Base-by-base conservation (phyloP, 2,113 vertebrate species). In the Aphelocoma coerulescens region DNA sequence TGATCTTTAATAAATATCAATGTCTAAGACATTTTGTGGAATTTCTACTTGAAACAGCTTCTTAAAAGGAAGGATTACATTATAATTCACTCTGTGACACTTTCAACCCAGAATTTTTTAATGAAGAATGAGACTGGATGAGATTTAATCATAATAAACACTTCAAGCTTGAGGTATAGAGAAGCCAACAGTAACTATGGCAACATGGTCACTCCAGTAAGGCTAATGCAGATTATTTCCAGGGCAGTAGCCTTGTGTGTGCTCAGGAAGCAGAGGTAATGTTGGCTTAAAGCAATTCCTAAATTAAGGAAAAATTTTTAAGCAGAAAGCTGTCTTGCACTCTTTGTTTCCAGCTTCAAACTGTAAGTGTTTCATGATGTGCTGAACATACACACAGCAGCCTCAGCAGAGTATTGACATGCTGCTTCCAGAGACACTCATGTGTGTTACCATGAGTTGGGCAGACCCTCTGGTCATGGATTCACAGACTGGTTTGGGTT, bases 111-210 rank as follows among this genome's bases (percentile, higher is more conserved):
- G 58, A 54, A 54, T 91, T 92, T 95, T 96, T 54, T 75, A 69
- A 69, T 43, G 46, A 71, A 37, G 75, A 41, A 83, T 73, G 55
- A 75, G 66, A 85, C 2, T 6, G 59, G 84, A 89, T 82, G 65
- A 95, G 92, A 85, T 97, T 96, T 96, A 93, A 93, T 88, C 73
- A 75, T 87, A 81, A 96, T 94, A 98, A 97, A 98, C 93, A 88
- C 96, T 97, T 96, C 93, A 94, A 73, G 95, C 96, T 96, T 91
- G 96, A 97, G 92, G 93, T 96, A 96, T 20, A 88, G 83, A 91
- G 93, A 95, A 96, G 80, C 91, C 97, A 97, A 94, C 49, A 75
- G 98, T 98, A 97, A 93, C 98, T 97, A 98, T 98, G 97, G 98
- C 96, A 98, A 98, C 98, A 22, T 94, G 95, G 89, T 93, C 97